These are phyloP conservation scores for Littorina saxatilis DNA, from an alignment of 1,140 invertebrate species.

Conservation along the genomic window DNA sequence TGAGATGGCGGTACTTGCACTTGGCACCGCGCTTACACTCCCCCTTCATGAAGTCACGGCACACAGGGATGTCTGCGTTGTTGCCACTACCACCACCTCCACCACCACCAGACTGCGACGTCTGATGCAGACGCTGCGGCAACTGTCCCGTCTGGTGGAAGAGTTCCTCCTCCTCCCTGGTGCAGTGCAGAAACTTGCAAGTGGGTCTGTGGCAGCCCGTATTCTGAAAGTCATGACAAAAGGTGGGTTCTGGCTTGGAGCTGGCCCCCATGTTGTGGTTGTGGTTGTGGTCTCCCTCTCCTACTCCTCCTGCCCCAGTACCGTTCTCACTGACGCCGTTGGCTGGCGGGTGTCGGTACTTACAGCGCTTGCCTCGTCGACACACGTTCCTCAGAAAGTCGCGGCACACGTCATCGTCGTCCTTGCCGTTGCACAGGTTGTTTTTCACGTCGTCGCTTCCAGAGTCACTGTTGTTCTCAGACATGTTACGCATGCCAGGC, in stretches of 20 bases:
- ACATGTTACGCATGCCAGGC: constrained; percentile 54
- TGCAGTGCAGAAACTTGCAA: constrained; percentile 87
- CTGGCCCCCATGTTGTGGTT: constrained; percentile 46
- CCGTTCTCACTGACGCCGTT: neutral
- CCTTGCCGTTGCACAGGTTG: constrained; percentile 42
- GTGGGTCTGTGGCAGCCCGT: constrained; percentile 77
- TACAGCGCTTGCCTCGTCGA: constrained; percentile 86
- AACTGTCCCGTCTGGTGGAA: constrained; percentile 78
- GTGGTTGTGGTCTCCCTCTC: neutral
- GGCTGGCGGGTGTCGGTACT: constrained; percentile 75
- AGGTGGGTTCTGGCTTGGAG: constrained; percentile 78
- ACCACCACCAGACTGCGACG: constrained; percentile 60
- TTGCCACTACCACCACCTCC: constrained; percentile 57
- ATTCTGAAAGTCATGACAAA: constrained; percentile 92
- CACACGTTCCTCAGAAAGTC: constrained; percentile 83
- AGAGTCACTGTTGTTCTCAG: constrained; percentile 72
- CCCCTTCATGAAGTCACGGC: constrained; percentile 87
- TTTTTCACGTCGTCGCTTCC: constrained; percentile 59
- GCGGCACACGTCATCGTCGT: constrained; percentile 77
- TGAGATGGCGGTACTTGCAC: constrained; percentile 72
- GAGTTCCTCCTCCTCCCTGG: constrained; percentile 85
- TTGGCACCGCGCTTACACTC: constrained; percentile 80
- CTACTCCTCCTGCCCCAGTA: neutral
- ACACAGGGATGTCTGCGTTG: constrained; percentile 79
- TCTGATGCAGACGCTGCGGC: constrained; percentile 68